Conservation (phyloP, 2,797 vertebrate species). For the Urophycis tenuis region DNA sequence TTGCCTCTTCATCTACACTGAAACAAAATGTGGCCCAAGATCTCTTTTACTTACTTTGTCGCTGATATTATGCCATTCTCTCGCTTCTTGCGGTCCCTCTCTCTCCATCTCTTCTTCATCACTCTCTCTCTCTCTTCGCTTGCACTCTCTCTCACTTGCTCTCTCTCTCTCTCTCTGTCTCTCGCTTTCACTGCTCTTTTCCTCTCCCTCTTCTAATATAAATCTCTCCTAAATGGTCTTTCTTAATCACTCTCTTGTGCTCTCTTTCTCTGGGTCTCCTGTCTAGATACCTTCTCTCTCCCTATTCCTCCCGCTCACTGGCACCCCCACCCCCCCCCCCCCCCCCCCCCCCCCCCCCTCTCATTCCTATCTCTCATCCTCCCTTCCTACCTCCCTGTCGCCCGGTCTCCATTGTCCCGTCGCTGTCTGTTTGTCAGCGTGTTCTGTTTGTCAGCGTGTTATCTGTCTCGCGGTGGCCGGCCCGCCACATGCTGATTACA, state of each 20-base stretch:
- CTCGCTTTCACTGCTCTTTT: slow-evolving; percentile 4
- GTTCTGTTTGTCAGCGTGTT: slow-evolving; percentile 9
- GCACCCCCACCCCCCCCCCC: no score
- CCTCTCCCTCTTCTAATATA: not conserved
- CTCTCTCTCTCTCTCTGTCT: not conserved
- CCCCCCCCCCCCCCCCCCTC: not conserved
- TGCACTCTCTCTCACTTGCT: not conserved
- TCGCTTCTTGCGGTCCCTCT: no score
- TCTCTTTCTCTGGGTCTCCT: not conserved
- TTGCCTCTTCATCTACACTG: no score
- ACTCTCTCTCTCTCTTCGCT: not conserved
- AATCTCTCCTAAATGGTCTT: no score
- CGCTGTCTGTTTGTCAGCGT: not conserved
- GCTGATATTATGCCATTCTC: not conserved
- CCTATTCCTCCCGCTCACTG: not conserved
- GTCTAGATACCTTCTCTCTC: no score
- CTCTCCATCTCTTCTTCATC: not conserved
- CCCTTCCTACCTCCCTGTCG: not conserved
- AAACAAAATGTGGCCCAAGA: no score
- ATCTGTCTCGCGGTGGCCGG: slow-evolving; percentile 15
- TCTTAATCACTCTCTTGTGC: no score
- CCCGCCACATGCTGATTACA: slow-evolving; percentile 37
- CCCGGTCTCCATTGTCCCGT: not conserved
- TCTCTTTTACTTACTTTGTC: not conserved
- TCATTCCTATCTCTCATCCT: not conserved